These are phyloP conservation scores for Diglossa cyanea DNA, from an alignment of 2,797 vertebrate species.

Conservation along the genomic window DNA sequence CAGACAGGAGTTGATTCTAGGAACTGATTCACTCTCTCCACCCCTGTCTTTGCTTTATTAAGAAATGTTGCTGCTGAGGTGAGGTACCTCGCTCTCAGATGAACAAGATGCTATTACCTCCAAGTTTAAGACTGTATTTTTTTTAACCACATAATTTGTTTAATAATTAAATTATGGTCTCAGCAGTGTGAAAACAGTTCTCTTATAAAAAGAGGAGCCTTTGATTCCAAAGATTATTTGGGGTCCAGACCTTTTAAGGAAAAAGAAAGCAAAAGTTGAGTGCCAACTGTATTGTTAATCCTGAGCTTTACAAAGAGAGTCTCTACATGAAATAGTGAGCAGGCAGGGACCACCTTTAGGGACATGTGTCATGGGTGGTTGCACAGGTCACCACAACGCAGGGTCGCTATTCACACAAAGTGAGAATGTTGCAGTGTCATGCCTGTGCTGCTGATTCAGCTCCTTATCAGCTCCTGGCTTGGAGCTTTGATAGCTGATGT, in stretches of 20 bases:
- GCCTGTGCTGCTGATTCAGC: slow-evolving; percentile 50
- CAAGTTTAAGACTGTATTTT: not conserved
- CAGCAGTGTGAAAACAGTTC: not conserved
- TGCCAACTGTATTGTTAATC: not conserved
- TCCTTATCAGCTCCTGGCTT: slow-evolving; percentile 18
- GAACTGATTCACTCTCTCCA: not conserved
- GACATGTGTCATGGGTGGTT: slow-evolving; percentile 25
- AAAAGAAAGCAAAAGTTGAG: not conserved
- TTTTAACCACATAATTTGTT: not conserved
- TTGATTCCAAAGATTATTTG: not conserved
- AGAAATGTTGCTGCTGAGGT: not conserved
- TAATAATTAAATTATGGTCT: not conserved
- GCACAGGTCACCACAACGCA: slow-evolving; percentile 10
- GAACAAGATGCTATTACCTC: not conserved
- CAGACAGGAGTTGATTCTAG: not conserved
- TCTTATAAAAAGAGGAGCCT: not conserved
- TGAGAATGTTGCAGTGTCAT: slow-evolving; percentile 24
- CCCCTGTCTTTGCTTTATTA: not conserved
- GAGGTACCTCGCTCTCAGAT: not conserved
- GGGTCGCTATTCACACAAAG: not conserved
- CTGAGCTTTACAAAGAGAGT: not conserved
- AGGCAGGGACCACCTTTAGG: slow-evolving; percentile 10
- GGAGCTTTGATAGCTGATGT: slow-evolving; percentile 51
- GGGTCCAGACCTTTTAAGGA: not conserved
- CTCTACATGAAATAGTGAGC: not conserved